phyloP scores from a whole-genome alignment of 1,140 invertebrate genomes.

The Drosophila insularis region DNA sequence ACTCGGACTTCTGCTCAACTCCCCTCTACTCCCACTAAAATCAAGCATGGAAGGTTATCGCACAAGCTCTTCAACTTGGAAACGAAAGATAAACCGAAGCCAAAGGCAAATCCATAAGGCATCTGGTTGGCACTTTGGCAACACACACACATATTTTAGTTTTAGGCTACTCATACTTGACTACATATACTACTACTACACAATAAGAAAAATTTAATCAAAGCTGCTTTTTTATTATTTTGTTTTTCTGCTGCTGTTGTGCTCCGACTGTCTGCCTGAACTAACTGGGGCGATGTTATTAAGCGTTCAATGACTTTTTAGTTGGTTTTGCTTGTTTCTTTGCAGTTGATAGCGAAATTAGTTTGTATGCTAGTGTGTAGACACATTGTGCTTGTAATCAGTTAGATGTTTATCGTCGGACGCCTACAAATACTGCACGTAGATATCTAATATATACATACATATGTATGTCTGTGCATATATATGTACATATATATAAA shows the following conservation, averaged over 20 bases:
- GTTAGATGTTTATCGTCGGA: conserved; percentile 16
- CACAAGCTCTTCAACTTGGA: not conserved
- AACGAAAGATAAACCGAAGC: not conserved
- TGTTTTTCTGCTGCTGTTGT: conserved; percentile 30
- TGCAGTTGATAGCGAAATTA: conserved; percentile 34
- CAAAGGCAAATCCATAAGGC: not conserved
- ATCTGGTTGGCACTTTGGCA: not conserved
- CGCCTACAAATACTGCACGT: not conserved
- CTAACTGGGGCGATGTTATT: conserved; percentile 63
- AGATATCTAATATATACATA: not conserved
- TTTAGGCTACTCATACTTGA: not conserved
- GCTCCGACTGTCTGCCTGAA: conserved; percentile 16
- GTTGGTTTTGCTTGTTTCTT: conserved; percentile 32
- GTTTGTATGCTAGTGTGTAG: not conserved
- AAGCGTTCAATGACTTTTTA: conserved; percentile 61
- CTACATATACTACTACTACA: not conserved
- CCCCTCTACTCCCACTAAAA: not conserved
- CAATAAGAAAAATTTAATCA: conserved; percentile 37
- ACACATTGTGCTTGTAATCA: conserved; percentile 12
- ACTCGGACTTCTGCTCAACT: not conserved
- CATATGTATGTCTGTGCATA: no score
- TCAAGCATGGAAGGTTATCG: not conserved
- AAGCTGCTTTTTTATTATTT: conserved; percentile 51
- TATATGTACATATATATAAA: no score
- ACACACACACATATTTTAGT: not conserved